These are phyloP conservation scores for Aphodius granarius DNA, from an alignment of 2,888 invertebrate genomes.

Conservation along the genomic window DNA sequence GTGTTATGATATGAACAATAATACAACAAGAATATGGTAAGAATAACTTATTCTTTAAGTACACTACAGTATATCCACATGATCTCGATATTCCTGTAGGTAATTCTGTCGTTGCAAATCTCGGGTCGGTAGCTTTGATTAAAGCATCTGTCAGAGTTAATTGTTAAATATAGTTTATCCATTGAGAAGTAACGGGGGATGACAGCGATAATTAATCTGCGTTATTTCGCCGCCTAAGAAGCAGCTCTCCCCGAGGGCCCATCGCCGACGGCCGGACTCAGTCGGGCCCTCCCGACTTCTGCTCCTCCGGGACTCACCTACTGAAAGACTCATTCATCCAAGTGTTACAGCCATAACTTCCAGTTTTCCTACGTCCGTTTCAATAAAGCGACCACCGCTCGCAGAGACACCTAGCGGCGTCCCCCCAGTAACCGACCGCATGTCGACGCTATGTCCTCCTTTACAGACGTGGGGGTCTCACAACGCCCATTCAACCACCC, in stretches of 20 bases:
- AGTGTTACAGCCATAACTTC: constrained; percentile 33
- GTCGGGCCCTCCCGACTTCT: constrained; percentile 41
- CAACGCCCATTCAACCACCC: neutral
- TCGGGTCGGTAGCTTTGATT: constrained; percentile 34
- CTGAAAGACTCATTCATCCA: constrained; percentile 36
- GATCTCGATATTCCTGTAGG: neutral
- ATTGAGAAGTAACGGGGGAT: constrained; percentile 52
- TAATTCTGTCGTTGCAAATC: neutral
- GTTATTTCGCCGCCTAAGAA: constrained; percentile 53
- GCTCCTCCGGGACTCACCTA: constrained; percentile 37
- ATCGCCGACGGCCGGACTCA: constrained; percentile 36
- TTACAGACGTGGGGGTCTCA: neutral
- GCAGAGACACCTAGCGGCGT: neutral
- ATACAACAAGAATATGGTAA: too few relatives aligned
- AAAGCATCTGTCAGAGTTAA: constrained; percentile 52
- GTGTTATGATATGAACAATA: too few relatives aligned
- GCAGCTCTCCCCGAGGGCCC: constrained; percentile 50
- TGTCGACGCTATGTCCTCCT: neutral
- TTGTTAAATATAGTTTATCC: constrained; percentile 56
- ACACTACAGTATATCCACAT: too few relatives aligned
- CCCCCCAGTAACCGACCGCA: neutral
- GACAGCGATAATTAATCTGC: constrained; percentile 56
- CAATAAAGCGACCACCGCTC: constrained; percentile 18
- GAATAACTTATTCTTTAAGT: too few relatives aligned
- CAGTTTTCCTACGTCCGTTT: constrained; percentile 31